These are phyloP conservation scores for Trisateles emortualis DNA, from an alignment of 2,888 invertebrate genomes.

Conservation along the genomic window DNA sequence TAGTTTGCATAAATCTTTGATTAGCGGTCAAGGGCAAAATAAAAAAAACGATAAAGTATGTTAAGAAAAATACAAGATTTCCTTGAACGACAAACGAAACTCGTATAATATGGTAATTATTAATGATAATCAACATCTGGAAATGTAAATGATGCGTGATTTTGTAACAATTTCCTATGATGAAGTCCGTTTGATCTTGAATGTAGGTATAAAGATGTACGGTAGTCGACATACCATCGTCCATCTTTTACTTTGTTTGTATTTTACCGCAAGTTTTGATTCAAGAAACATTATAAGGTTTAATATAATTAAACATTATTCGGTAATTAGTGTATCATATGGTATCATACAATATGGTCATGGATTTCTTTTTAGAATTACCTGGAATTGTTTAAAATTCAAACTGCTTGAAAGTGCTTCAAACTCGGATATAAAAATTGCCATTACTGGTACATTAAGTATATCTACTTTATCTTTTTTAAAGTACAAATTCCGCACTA, in stretches of 20 bases:
- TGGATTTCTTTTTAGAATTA: too few species aligned
- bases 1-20: constrained; percentile 10
- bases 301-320: too few species aligned
- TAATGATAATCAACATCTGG: constrained; percentile 20
- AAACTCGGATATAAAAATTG: too few species aligned
- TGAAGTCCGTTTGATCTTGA: background rate
- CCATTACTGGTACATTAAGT: too few species aligned
- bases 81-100: constrained; percentile 42
- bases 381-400: too few species aligned
- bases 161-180: constrained; percentile 13
- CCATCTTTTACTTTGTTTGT: background rate
- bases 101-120: constrained; percentile 30
- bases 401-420: too few species aligned
- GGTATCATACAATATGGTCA: too few species aligned
- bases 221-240: background rate
- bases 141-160: constrained; percentile 15
- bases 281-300: too few species aligned
- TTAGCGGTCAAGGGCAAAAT: constrained; percentile 22
- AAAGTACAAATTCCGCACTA: too few species aligned
- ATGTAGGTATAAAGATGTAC: background rate
- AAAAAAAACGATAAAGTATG: constrained; percentile 15
- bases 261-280: background rate
- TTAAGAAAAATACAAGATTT: constrained; percentile 34
- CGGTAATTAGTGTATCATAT: too few species aligned
- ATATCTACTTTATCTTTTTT: too few species aligned